Base-by-base conservation (phyloP, 2,797 vertebrate genomes). In the Clarias platycephalus region DNA sequence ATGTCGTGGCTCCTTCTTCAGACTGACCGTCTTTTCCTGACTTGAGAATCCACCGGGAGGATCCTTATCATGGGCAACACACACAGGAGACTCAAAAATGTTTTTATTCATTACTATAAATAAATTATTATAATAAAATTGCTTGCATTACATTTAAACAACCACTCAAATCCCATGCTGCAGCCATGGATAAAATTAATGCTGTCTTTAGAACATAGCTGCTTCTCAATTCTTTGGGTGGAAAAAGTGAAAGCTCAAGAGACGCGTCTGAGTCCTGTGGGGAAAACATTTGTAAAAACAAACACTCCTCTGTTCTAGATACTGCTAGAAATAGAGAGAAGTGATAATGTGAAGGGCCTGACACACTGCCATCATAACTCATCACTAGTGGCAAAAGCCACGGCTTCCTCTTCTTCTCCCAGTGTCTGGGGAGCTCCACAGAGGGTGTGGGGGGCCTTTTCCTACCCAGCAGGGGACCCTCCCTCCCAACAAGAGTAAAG, bases 1-100 rank as follows among this genome's bases (percentile, higher is more conserved):
- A 20, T 95, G 96, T 44, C 96, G 95, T 76, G 95, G 95, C 87
- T 98, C 97, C 90, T 98, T 98, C 91, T 97, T 98, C 88, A 98
- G 86, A 87, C 93, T 95, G 83, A 98, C 96, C 0, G 93, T 96
- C 91, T 97, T 98, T 89, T 97, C 97, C 63, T 96, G 95, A 89
- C 93, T 95, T 84, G 91, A 90, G 66, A 96, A 97, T 66, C 96
- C 95, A 70, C 94, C 94, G 78, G 96, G 96, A 88, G 96, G 95
- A 84, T 97, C 96, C 97, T 98, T 44, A 13, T 85, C 0, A 60
- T 26, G 85, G 18, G 58, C 53, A 80, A 87, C 83, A 87, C 18
- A 67, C 3, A 57, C 37, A 28, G 10, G 9, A 37, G 24, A 10
- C 57, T 26, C 8, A 37, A 63, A 60, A 79, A 63, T 63, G 1